Conservation (phyloP, 2,797 vertebrate species). For the Clamator glandarius region DNA sequence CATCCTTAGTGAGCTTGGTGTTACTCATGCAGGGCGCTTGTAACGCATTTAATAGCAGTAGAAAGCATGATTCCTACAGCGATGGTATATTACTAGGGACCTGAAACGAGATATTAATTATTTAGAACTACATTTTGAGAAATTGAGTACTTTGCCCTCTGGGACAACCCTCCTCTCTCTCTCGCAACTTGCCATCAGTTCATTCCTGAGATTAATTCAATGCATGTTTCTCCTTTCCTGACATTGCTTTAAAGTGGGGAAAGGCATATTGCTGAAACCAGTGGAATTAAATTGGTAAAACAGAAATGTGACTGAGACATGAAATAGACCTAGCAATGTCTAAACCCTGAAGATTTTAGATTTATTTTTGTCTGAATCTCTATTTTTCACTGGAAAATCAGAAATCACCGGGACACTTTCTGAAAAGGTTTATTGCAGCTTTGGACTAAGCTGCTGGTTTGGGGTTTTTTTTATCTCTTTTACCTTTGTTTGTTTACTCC, state of each 20-base stretch:
- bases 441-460: not conserved
- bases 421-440: not conserved
- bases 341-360: not conserved
- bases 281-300: not conserved
- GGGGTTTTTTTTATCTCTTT: not conserved
- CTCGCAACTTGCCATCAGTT: not conserved
- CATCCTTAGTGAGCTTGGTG: not conserved
- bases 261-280: not conserved
- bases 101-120: conserved; percentile 52
- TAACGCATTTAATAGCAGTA: not conserved
- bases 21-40: not conserved
- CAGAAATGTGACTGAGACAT: not conserved
- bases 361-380: not conserved
- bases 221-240: not conserved
- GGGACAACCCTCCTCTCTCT: not conserved
- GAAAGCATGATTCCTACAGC: not conserved
- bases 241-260: not conserved
- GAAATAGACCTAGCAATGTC: not conserved
- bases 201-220: conserved; percentile 5
- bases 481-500: not conserved
- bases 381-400: not conserved
- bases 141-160: conserved; percentile 11
- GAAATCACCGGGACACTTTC: not conserved
- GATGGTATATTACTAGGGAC: not conserved
- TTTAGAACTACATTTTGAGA: conserved; percentile 52